Evolutionary conservation across 2,797 vertebrate genomes (phyloP), one percentile per base, ranked within the genome.

Genomic region (Propithecus deckenii): DNA sequence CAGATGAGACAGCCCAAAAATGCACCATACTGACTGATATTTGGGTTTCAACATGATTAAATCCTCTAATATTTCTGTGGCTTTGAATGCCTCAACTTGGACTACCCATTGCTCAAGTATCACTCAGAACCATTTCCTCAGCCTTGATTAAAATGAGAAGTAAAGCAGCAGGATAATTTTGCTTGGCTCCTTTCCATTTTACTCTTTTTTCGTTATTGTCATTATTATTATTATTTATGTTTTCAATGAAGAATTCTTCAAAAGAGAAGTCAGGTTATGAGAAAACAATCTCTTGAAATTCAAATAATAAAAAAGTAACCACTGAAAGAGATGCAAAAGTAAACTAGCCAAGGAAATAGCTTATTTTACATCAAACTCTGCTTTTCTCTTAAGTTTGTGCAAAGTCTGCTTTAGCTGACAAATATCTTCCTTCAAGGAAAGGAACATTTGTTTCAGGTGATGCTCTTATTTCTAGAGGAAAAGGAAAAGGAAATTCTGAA

Each of bases 401-500:
- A 85, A 97, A 86, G 55, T 92, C 84, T 96, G 32, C 76, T 94
- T 79, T 87, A 86, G 67, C 80, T 94, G 75, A 95, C 52, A 97
- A 96, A 94, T 92, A 88, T 43, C 80, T 94, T 95, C 80, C 88
- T 96, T 88, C 90, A 91, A 95, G 83, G 79, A 78, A 96, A 97
- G 38, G 55, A 95, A 86, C 23, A 96, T 86, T 95, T 96, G 84
- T 97, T 96, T 97, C 86, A 80, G 59, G 89, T 61, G 84, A 85
- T 95, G 55, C 85, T 91, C 88, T 92, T 84, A 90, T 78, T 96
- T 46, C 89, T 89, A 35, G 48, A 97, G 80, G 95, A 91, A 94
- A 91, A 91, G n/a, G 59, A 89, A 97, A 96, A 74, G 89, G 75
- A 96, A 97, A 98, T 61, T 97, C 81, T 81, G 69, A 93, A 93